phyloP scores from a whole-genome alignment of 64 coral and sea anemone genomes.

The Actinia tenebrosa region DNA sequence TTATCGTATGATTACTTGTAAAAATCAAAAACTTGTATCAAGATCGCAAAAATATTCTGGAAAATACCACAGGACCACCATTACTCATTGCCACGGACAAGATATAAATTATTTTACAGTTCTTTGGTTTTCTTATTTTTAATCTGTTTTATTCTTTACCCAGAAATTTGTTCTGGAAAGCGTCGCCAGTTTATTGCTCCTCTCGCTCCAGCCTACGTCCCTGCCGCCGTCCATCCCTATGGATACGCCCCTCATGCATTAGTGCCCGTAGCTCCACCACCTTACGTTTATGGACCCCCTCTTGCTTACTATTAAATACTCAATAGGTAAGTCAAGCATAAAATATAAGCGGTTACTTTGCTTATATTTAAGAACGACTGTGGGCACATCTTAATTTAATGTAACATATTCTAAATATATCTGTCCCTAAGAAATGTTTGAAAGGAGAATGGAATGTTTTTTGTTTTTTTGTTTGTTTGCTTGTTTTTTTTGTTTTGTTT shows the following conservation, averaged over 20 bases:
- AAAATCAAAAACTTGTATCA: too few relatives aligned
- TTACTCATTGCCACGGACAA: not conserved
- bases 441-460: too few relatives aligned
- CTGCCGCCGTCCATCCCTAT: not conserved
- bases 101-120: not conserved
- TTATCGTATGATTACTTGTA: too few relatives aligned
- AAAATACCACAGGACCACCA: too few relatives aligned
- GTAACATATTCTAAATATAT: too few relatives aligned
- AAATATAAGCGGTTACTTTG: not conserved
- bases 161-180: not conserved
- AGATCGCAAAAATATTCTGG: too few relatives aligned
- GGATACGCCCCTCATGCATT: constrained; percentile 22
- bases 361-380: too few relatives aligned
- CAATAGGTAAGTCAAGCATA: not conserved
- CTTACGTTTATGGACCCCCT: constrained; percentile 1
- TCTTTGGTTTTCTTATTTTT: not conserved
- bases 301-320: constrained; percentile 1
- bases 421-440: too few relatives aligned
- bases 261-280: not conserved
- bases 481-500: too few relatives aligned
- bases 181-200: constrained; percentile 11
- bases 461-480: too few relatives aligned
- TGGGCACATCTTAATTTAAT: too few relatives aligned
- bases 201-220: constrained; percentile 1
- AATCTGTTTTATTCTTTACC: too few relatives aligned